Conservation (phyloP, 2,797 vertebrate species). For the Sebastolobus altivelis region DNA sequence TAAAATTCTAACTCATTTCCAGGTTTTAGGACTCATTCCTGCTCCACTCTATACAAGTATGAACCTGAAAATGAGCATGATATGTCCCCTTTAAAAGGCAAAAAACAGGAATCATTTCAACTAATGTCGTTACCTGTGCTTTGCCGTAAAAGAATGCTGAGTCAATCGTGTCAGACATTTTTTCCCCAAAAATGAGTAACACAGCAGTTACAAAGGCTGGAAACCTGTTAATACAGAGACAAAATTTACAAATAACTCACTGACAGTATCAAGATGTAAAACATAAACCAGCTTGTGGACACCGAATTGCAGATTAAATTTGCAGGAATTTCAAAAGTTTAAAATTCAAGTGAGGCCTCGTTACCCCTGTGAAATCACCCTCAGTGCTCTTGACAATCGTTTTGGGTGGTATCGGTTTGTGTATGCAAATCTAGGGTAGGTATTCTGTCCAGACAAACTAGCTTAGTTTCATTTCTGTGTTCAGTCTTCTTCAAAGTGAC, state of each 20-base stretch:
- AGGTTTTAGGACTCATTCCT: too few relatives aligned
- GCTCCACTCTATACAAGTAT: not conserved
- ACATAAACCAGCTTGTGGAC: not conserved
- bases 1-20: too few relatives aligned
- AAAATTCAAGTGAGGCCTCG: not conserved
- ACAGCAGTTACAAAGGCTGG: constrained; percentile 88
- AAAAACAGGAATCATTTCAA: not conserved
- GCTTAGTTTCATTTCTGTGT: constrained; percentile 7
- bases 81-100: not conserved
- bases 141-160: constrained; percentile 94
- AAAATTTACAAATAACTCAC: not conserved
- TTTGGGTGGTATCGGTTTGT: not conserved
- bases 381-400: not conserved
- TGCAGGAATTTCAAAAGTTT: not conserved
- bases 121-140: constrained; percentile 87
- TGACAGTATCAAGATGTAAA: constrained; percentile 1
- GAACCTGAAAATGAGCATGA: not conserved
- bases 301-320: not conserved
- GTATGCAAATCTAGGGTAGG: fast-evolving
- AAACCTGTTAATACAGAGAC: constrained; percentile 82
- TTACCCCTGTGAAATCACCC: not conserved
- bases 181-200: constrained; percentile 89
- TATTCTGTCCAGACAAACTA: not conserved
- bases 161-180: constrained; percentile 84
- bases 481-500: constrained; percentile 60